Conservation (phyloP, 2,797 vertebrate genomes). For the Cossypha niveicapilla region DNA sequence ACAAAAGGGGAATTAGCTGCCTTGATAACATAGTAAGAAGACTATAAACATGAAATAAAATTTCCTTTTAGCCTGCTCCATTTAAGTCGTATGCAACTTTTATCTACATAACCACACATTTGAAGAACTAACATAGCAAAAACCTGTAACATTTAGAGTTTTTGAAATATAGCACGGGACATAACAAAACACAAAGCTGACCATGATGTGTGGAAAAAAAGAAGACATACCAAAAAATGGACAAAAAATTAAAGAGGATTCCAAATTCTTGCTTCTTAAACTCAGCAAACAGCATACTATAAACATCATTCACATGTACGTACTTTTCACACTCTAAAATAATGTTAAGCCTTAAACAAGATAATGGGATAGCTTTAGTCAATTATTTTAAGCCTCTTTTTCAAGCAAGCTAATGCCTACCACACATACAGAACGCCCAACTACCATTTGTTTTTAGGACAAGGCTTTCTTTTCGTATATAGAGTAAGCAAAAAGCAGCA, state of each 20-base stretch:
- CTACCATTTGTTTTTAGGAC: not conserved
- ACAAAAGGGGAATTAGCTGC: slow-evolving; percentile 38
- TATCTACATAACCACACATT: not conserved
- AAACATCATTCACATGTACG: not conserved
- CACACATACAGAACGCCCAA: not conserved
- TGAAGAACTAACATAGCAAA: not conserved
- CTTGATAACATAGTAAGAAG: not conserved
- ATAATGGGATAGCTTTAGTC: not conserved
- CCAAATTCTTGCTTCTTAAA: not conserved
- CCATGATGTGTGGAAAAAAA: not conserved
- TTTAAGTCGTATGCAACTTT: slow-evolving; percentile 29
- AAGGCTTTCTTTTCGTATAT: not conserved
- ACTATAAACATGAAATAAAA: not conserved
- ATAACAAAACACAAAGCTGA: not conserved
- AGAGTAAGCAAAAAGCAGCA: not conserved
- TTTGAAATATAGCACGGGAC: not conserved
- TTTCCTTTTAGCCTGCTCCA: not conserved
- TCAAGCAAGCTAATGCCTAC: not conserved
- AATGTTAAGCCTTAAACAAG: not conserved
- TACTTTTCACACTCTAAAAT: not conserved
- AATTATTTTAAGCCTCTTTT: not conserved
- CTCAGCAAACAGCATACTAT: not conserved
- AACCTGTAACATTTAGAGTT: not conserved
- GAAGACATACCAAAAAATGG: not conserved
- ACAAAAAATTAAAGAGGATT: not conserved